Conservation (phyloP, 1,140 invertebrate species). For the Megalonaias nervosa region DNA sequence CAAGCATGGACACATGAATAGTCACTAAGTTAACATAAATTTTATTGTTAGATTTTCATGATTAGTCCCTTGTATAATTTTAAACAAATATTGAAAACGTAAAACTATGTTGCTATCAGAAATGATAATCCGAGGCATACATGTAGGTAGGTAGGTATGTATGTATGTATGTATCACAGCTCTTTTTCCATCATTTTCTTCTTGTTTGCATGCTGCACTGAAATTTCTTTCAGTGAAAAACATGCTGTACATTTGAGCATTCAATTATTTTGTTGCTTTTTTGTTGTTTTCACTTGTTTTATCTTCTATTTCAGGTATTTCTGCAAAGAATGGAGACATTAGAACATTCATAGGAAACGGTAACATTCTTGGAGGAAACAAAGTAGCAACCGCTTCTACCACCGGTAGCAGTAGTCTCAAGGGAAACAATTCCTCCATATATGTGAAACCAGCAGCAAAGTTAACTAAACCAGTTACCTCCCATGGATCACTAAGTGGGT, state of each 20-base stretch:
- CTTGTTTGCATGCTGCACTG: background rate
- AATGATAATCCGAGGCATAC: too few relatives aligned
- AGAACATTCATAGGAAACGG: slow-evolving; percentile 36
- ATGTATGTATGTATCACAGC: too few relatives aligned
- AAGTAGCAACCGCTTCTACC: background rate
- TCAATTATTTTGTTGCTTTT: background rate
- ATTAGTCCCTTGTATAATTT: too few relatives aligned
- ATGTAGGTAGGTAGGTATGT: too few relatives aligned
- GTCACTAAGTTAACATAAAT: too few relatives aligned
- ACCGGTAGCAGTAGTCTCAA: background rate
- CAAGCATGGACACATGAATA: too few relatives aligned
- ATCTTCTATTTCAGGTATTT: slow-evolving; percentile 19
- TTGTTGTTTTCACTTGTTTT: background rate
- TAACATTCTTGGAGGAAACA: slow-evolving; percentile 15
- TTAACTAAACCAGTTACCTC: background rate
- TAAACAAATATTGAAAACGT: too few relatives aligned
- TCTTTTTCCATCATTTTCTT: slow-evolving; percentile 1
- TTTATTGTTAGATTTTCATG: too few relatives aligned
- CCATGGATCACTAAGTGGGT: background rate
- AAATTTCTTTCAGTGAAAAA: background rate
- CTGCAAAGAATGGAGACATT: slow-evolving; percentile 32
- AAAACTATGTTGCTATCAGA: too few relatives aligned
- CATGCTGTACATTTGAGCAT: background rate
- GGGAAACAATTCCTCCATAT: background rate
- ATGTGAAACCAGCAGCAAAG: background rate